Conservation (phyloP, 2,797 vertebrate genomes). For the Adrianichthys oophorus region DNA sequence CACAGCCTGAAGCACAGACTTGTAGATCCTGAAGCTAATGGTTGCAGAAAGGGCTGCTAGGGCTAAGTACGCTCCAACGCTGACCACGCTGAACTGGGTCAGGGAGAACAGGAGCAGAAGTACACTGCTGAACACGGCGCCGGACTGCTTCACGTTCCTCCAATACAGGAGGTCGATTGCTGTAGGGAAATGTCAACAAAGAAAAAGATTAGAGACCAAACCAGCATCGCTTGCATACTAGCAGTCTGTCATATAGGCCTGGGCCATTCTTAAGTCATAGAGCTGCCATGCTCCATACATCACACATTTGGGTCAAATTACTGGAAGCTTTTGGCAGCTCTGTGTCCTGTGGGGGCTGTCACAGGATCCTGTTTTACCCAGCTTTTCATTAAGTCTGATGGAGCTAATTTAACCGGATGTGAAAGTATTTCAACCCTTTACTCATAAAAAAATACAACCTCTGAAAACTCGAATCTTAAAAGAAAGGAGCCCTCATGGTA, state of each 20-base stretch:
- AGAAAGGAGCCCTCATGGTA: not conserved
- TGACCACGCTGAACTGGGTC: constrained; percentile 99
- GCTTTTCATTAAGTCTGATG: constrained; percentile 40
- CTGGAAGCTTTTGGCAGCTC: constrained; percentile 62
- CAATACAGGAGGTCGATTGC: constrained; percentile 97
- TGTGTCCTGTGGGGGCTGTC: constrained; percentile 54
- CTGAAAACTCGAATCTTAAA: constrained; percentile 21
- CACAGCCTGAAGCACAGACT: constrained; percentile 97
- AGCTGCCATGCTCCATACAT: constrained; percentile 29
- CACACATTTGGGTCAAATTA: constrained; percentile 68
- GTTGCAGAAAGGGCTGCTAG: constrained; percentile 94
- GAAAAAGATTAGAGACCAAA: constrained; percentile 32
- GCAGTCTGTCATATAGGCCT: not conserved
- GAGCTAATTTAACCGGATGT: constrained; percentile 12
- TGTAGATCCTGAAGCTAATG: constrained; percentile 99
- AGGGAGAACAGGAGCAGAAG: constrained; percentile 96
- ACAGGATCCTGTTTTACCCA: constrained; percentile 55
- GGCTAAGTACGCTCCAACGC: constrained; percentile 94
- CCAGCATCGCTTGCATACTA: constrained; percentile 3
- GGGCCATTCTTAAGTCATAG: constrained; percentile 28
- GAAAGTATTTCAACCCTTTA: constrained; percentile 25
- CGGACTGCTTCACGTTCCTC: constrained; percentile 95
- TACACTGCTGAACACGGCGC: constrained; percentile 91
- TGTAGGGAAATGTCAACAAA: constrained; percentile 54
- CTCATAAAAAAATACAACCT: constrained; percentile 43